Percentiles rank a stretch among this genome's conserved stretches.
Conservation (phyloP, 1,140 invertebrate species). For the Teleopsis dalmanni region DNA sequence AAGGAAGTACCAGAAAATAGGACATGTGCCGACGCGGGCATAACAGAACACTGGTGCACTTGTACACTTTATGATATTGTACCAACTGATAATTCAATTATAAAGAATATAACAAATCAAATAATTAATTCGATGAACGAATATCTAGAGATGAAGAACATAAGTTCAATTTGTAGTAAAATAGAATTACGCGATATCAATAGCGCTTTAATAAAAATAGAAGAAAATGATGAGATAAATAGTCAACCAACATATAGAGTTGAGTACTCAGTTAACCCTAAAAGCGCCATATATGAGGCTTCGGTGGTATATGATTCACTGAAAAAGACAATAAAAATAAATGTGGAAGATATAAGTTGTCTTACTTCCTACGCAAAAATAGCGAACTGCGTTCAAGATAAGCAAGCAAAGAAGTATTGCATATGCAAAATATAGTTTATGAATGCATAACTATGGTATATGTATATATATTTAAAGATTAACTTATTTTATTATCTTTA, state of each 20-base stretch:
- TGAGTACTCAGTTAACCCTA: slow-evolving; percentile 20
- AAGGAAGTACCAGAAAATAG: slow-evolving; percentile 52
- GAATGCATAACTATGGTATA: no score
- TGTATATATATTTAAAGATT: no score
- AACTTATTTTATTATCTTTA: no score
- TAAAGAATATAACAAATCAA: slow-evolving; percentile 45
- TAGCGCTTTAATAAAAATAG: slow-evolving; percentile 8
- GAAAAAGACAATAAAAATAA: slow-evolving; percentile 18
- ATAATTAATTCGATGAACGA: slow-evolving; percentile 45
- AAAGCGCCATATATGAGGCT: slow-evolving; percentile 51
- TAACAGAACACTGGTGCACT: slow-evolving; percentile 70
- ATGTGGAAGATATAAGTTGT: slow-evolving; percentile 49
- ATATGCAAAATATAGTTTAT: no score
- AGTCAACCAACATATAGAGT: slow-evolving; percentile 13
- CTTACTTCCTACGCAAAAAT: slow-evolving; percentile 50
- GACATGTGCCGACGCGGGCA: slow-evolving; percentile 61
- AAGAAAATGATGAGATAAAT: slow-evolving; percentile 5
- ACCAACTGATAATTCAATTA: slow-evolving; percentile 26
- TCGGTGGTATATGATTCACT: slow-evolving; percentile 44
- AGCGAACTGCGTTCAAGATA: slow-evolving; percentile 46
- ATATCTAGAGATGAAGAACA: slow-evolving; percentile 16
- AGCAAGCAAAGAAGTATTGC: slow-evolving; percentile 49
- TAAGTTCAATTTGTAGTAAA: slow-evolving; percentile 10
- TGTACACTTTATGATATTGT: slow-evolving; percentile 50
- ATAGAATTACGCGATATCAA: slow-evolving; percentile 2